Evolutionary conservation across 2,888 invertebrate genomes (phyloP).

Genomic region (Pemphredon lugubris): DNA sequence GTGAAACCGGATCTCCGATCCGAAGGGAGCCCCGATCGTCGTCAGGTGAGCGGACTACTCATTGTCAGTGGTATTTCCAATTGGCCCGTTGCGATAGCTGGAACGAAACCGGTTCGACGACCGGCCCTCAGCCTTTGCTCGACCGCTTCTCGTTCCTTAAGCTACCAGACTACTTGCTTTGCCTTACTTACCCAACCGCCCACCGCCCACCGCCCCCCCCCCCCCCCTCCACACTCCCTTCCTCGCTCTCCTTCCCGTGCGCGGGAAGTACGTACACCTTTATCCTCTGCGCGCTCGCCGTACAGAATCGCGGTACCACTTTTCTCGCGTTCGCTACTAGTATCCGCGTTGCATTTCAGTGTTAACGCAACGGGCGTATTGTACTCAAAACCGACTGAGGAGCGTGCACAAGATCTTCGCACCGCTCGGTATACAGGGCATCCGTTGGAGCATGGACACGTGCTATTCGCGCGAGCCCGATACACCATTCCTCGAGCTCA

Average conservation of each 20-base stretch:
- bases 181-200: not conserved
- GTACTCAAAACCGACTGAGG: conserved; percentile 22
- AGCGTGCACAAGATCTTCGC: conserved; percentile 3
- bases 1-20: conserved; percentile 30
- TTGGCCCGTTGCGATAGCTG: conserved; percentile 62
- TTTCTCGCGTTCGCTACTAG: conserved; percentile 51
- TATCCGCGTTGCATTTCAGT: conserved; percentile 58
- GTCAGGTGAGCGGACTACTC: conserved; percentile 59
- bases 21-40: conserved; percentile 32
- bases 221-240: not conserved
- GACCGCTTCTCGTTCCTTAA: conserved; percentile 9
- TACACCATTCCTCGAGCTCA: not conserved
- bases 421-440: not conserved
- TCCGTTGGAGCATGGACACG: conserved; percentile 1
- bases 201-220: not conserved
- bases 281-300: conserved; percentile 11
- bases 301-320: conserved; percentile 31
- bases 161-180: not conserved
- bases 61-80: conserved; percentile 69
- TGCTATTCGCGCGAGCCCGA: not conserved
- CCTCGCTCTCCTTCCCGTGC: conserved; percentile 11
- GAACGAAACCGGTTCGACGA: conserved; percentile 67
- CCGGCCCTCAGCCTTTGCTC: conserved; percentile 51
- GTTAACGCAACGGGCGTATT: conserved; percentile 40
- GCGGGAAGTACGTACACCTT: no score